phyloP scores from a whole-genome alignment of 2,797 vertebrate genomes.

The Chaetodon trifasciatus region DNA sequence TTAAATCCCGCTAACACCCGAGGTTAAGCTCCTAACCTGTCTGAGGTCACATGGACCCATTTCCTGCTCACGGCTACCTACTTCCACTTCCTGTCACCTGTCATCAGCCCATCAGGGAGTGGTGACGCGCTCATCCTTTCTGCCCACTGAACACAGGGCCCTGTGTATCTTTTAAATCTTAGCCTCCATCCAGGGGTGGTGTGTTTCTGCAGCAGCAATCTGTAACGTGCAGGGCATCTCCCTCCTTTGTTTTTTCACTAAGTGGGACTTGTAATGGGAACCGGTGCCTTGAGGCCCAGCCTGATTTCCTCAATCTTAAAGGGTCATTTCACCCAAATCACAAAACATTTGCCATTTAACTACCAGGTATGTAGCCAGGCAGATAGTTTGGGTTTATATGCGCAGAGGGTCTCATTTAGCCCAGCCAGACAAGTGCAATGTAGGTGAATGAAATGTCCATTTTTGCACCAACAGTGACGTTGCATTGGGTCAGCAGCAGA shows the following conservation, averaged over 20 bases:
- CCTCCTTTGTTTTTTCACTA: constrained; percentile 28
- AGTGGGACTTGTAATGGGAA: constrained; percentile 65
- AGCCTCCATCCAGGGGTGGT: constrained; percentile 28
- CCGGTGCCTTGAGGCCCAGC: constrained; percentile 65
- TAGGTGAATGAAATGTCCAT: neutral
- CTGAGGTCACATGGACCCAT: constrained; percentile 55
- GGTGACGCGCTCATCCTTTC: constrained; percentile 28
- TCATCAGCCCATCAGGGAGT: constrained; percentile 53
- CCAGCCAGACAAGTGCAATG: neutral
- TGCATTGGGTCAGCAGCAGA: neutral
- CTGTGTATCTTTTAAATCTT: constrained; percentile 22
- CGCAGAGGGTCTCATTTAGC: neutral
- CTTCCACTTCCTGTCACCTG: constrained; percentile 59
- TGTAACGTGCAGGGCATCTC: constrained; percentile 38
- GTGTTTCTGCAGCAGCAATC: constrained; percentile 30
- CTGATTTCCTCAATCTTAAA: constrained; percentile 53
- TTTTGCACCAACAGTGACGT: neutral
- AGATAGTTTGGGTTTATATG: constrained; percentile 1
- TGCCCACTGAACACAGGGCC: constrained; percentile 28
- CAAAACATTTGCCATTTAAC: neutral
- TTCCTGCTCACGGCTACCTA: constrained; percentile 49
- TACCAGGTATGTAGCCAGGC: neutral
- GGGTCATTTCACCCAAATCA: constrained; percentile 55
- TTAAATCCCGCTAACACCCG: constrained; percentile 49
- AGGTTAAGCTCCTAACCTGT: constrained; percentile 54